A percentile compares a stretch with the other conserved stretches of the same genome.
phyloP scores from a whole-genome alignment of 2,888 invertebrate genomes.

The Meghimatium bilineatum region DNA sequence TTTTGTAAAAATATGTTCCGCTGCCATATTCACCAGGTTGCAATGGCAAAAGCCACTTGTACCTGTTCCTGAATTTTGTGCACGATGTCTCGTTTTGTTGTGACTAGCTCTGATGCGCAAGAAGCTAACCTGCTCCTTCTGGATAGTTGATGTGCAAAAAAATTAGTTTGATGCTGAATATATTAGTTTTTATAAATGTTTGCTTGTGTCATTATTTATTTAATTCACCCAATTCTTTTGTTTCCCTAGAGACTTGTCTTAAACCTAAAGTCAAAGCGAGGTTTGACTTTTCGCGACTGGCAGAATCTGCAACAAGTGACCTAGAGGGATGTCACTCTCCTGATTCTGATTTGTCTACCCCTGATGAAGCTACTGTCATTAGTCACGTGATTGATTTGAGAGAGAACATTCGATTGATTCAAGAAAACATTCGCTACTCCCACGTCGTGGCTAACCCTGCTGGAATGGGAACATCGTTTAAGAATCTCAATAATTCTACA shows the following conservation, averaged over 20 bases:
- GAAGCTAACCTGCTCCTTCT: too few species aligned
- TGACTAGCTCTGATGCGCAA: too few species aligned
- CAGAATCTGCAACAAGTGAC: conserved; percentile 52
- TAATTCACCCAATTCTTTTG: not conserved
- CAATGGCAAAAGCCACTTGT: too few species aligned
- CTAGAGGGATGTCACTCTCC: conserved; percentile 48
- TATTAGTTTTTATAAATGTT: too few species aligned
- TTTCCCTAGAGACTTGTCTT: not conserved
- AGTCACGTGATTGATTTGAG: conserved; percentile 32
- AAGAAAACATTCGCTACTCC: conserved; percentile 12
- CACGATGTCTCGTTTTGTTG: too few species aligned
- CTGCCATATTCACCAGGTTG: too few species aligned
- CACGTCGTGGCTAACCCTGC: conserved; percentile 3
- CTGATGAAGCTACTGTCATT: conserved; percentile 35
- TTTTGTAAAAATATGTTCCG: too few species aligned
- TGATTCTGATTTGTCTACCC: conserved; percentile 12
- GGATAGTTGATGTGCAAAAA: too few species aligned
- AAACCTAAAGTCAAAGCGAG: conserved; percentile 34
- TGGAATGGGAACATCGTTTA: not conserved
- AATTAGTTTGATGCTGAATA: too few species aligned
- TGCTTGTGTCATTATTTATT: too few species aligned
- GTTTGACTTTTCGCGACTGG: conserved; percentile 53
- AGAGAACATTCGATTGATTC: conserved; percentile 40
- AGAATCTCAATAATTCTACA: not conserved
- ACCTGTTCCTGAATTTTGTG: too few species aligned